Percentiles rank a stretch among this genome's conserved stretches.
Evolutionary conservation across 2,797 vertebrate species (phyloP).

Genomic region (Borostomias antarcticus): DNA sequence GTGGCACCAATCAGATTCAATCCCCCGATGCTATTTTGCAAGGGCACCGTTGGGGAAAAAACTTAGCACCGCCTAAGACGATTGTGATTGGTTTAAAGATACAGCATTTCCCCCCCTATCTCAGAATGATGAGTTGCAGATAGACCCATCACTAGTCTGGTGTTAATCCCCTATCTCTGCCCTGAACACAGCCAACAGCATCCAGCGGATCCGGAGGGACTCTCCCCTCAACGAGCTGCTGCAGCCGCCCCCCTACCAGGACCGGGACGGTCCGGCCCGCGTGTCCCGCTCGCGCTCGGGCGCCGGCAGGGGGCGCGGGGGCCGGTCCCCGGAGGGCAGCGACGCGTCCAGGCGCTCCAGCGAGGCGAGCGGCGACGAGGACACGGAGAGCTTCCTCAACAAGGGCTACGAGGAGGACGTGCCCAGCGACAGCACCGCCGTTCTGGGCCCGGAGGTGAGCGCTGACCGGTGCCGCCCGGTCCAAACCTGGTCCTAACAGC

Average conservation of each 20-base stretch:
- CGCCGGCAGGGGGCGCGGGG: too few species aligned
- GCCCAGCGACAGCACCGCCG: constrained; percentile 93
- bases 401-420: constrained; percentile 94
- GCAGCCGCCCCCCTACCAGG: constrained; percentile 90
- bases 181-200: constrained; percentile 78
- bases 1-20: too few species aligned
- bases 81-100: too few species aligned
- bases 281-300: constrained; percentile 78
- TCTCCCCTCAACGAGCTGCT: constrained; percentile 84
- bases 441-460: constrained; percentile 90
- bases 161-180: not conserved
- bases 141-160: not conserved
- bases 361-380: constrained; percentile 87
- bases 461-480: not conserved
- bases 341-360: constrained; percentile 83
- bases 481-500: not conserved
- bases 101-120: too few species aligned
- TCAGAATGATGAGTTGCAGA: not conserved
- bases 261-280: constrained; percentile 72
- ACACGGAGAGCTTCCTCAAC: constrained; percentile 89
- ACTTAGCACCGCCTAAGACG: too few species aligned
- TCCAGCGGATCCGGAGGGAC: constrained; percentile 88
- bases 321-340: constrained; percentile 76
- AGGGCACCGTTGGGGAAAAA: too few species aligned
- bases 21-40: too few species aligned